phyloP scores from a whole-genome alignment of 2,797 vertebrate genomes.

The Thamnophis elegans region DNA sequence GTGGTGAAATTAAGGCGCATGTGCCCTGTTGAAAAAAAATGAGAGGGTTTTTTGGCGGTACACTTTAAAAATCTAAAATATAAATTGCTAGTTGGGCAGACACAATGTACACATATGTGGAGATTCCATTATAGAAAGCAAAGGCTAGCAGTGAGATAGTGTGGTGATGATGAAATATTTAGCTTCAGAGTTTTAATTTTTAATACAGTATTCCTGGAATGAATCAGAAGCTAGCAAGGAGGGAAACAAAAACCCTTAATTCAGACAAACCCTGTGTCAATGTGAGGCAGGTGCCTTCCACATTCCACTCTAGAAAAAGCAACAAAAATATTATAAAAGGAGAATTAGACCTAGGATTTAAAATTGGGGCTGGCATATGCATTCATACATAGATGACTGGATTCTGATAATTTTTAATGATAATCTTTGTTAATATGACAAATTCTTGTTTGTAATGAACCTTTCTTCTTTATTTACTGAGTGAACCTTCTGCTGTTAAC shows the following conservation, averaged over 20 bases:
- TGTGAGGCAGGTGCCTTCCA: neutral
- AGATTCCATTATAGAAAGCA: neutral
- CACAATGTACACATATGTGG: neutral
- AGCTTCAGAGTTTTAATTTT: neutral
- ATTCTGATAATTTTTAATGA: neutral
- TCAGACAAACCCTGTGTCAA: neutral
- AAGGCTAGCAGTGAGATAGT: neutral
- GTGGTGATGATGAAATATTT: neutral
- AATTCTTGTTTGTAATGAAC: neutral
- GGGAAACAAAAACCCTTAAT: neutral
- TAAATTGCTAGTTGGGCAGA: neutral
- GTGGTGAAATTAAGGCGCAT: neutral
- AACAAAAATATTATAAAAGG: neutral
- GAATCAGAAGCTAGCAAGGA: neutral
- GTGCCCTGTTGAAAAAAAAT: neutral
- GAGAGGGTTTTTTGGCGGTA: neutral
- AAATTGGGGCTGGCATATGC: neutral
- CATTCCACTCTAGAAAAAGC: neutral
- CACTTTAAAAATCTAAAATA: neutral
- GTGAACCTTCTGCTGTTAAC: neutral
- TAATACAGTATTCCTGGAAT: neutral
- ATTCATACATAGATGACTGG: neutral
- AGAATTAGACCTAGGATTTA: neutral
- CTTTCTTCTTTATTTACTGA: neutral
- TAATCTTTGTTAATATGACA: neutral